Conservation (phyloP, 2,113 vertebrate species). For the Ictalurus furcatus region DNA sequence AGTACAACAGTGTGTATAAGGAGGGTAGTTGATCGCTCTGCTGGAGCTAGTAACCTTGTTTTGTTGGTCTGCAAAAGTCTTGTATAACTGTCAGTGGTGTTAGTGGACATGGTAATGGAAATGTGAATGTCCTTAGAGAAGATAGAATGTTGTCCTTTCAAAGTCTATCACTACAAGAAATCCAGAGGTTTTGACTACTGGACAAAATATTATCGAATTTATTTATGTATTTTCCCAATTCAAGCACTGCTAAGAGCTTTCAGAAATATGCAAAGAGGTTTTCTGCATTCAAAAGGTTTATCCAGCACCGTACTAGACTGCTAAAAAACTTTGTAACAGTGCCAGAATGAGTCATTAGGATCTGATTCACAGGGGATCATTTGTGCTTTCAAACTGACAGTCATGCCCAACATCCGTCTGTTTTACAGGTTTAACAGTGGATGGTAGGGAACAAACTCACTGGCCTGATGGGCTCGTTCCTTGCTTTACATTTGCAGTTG, state of each 20-base stretch:
- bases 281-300: not conserved
- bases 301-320: not conserved
- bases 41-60: slow-evolving; percentile 35
- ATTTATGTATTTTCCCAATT: not conserved
- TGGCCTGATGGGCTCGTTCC: not conserved
- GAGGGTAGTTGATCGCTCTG: not conserved
- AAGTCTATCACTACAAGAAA: not conserved
- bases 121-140: not conserved
- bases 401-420: not conserved
- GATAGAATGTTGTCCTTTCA: not conserved
- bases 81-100: not conserved
- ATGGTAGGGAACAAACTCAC: not conserved
- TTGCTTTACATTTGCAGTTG: not conserved
- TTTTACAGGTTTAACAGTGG: not conserved
- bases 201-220: not conserved
- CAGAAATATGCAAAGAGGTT: not conserved
- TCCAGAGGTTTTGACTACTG: not conserved
- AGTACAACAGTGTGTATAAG: not conserved
- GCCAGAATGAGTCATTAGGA: not conserved
- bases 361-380: not conserved
- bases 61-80: slow-evolving; percentile 16
- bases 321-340: not conserved
- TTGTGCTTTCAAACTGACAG: not conserved
- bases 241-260: not conserved
- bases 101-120: too few relatives aligned